These are phyloP conservation scores for Gallinago undulata DNA, from an alignment of 2,113 vertebrate species.

Conservation along the genomic window DNA sequence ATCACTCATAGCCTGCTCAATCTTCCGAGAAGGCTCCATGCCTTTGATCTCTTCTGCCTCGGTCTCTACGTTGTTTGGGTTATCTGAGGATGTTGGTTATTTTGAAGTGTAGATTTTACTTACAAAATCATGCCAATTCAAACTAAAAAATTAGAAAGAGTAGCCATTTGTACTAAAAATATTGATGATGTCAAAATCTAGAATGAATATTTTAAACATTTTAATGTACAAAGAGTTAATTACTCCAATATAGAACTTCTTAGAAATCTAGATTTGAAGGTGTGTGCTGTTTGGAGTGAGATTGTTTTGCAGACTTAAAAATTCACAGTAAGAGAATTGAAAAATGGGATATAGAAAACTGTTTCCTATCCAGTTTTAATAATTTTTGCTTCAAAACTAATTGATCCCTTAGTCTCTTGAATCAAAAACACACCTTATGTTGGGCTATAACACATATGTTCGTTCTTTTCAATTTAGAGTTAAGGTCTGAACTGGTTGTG, in stretches of 20 bases:
- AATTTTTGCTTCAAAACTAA: background rate
- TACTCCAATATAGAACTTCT: background rate
- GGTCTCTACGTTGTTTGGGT: background rate
- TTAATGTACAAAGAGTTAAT: background rate
- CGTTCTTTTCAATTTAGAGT: background rate
- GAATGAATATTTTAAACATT: background rate
- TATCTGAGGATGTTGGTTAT: background rate
- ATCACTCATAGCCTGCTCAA: conserved; percentile 49
- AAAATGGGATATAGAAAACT: background rate
- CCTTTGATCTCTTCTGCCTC: conserved; percentile 50
- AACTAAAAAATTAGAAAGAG: background rate
- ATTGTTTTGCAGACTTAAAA: background rate
- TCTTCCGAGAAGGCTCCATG: background rate
- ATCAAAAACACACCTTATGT: background rate
- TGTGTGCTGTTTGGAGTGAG: background rate
- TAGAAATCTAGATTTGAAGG: background rate
- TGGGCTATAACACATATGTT: background rate
- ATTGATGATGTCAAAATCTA: background rate
- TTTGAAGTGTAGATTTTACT: background rate
- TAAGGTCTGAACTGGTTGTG: background rate
- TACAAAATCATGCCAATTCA: background rate
- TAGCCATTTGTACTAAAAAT: background rate
- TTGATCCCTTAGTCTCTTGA: background rate
- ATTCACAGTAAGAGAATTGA: background rate
- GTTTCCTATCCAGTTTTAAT: background rate